Conservation (phyloP, 1,140 invertebrate species). For the Eupeodes corollae region DNA sequence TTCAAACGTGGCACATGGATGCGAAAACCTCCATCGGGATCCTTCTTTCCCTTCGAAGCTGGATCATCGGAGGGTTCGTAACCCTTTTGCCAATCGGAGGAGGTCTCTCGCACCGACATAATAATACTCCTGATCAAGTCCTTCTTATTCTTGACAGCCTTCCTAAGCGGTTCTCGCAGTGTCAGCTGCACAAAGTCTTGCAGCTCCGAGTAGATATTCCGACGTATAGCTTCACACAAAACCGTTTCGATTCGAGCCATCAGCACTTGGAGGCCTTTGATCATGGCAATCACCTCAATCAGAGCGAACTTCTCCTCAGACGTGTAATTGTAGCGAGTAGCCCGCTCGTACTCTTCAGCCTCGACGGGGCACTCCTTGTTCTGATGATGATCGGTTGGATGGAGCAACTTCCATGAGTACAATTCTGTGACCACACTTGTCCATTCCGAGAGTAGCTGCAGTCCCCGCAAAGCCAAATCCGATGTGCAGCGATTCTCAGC, state of each 20-base stretch:
- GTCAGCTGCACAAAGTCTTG: conserved; percentile 94
- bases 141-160: conserved; percentile 97
- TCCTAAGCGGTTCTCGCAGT: conserved; percentile 84
- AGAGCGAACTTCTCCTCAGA: conserved; percentile 96
- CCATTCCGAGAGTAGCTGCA: conserved; percentile 93
- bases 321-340: conserved; percentile 95
- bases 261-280: conserved; percentile 94
- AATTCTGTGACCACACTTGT: conserved; percentile 94
- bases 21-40: conserved; percentile 81
- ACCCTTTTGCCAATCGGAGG: conserved; percentile 90
- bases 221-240: conserved; percentile 88
- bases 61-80: conserved; percentile 88
- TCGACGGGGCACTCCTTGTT: conserved; percentile 91
- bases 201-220: conserved; percentile 91
- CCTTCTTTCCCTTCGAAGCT: conserved; percentile 89
- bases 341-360: conserved; percentile 98
- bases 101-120: conserved; percentile 89
- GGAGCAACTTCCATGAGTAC: conserved; percentile 95
- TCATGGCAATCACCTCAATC: conserved; percentile 98
- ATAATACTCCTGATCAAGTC: conserved; percentile 91
- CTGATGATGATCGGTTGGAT: conserved; percentile 94
- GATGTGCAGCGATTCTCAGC: conserved; percentile 85
- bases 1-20: conserved; percentile 88
- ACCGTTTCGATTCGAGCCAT: conserved; percentile 97
- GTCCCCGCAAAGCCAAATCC: conserved; percentile 79